Base-by-base conservation (phyloP, 2,113 vertebrate genomes). In the Labeo catla region DNA sequence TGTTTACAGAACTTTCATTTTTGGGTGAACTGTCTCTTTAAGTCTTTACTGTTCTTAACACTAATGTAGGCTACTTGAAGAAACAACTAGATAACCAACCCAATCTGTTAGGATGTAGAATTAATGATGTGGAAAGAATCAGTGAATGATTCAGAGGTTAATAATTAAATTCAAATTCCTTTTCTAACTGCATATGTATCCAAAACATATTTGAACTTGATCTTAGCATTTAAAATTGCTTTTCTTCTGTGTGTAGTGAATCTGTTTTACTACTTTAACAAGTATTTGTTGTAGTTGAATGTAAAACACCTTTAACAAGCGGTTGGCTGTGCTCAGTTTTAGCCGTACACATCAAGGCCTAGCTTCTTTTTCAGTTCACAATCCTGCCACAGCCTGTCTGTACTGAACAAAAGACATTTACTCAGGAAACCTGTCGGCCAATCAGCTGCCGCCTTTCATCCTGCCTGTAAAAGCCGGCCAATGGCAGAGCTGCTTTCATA, bases 321-420 rank as follows among this genome's bases (percentile, higher is more conserved):
- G 6, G 47, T 39, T 70, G 65, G 45, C 57, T n/a, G 78, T 84
- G n/a, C 63, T 63, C 12, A 11, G 81, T 83, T 72, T 87, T 74
- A 63, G 70, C 52, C 87, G 79, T 76, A 68, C 63, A 88, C 90
- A 92, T 93, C 89, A 89, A 92, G 96, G 96, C 97, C 97, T 97
- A 93, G 94, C 91, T 95, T 89, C 93, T 94, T 95, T 94, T 93
- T 91, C 83, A 82, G 88, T 93, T 94, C 94, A 93, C 93, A 96
- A 95, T 93, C 95, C 95, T 95, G 96, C 96, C 96, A 94, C 95
- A 94, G 95, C 95, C 95, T 95, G 94, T 95, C 76, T 88, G 85
- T 78, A 95, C 96, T 94, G 93, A 97, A 99, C 97, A 98, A 98
- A 95, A 99, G 97, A 96, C 96, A 96, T 96, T 97, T 95, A 97